Evolutionary conservation across 2,888 invertebrate species (phyloP), one percentile per base, ranked within the genome.

Genomic region (Rhogogaster chlorosoma): DNA sequence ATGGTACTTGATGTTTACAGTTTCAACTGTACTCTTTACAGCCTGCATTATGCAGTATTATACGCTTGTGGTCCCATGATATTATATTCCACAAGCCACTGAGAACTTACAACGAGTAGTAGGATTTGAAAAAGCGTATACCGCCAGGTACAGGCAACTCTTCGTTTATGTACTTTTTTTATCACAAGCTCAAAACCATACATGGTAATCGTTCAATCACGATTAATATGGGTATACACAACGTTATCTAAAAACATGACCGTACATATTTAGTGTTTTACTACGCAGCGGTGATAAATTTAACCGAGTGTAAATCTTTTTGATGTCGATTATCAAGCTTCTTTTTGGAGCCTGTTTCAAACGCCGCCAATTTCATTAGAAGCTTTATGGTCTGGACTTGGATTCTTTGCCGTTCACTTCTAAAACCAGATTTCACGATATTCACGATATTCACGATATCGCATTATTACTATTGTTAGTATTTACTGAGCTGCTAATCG

Each of bases 401-500:
- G 12, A 26, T 32, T 32, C 32, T 32, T 18, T 32, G 7, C 18
- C 67, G 7, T 29, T 29, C 26, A 67, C 32, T 10, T 15, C 29
- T 18, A 67, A 32, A 67, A 38, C 10, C 22, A 38, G 42, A 73
- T 38, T n/a, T 42, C 42, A 42, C 42, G 71, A 26, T n/a, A 36
- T 26, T 42, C 42, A 42, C 42, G 71, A 26, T n/a, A 36, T 26
- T 61, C 22, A 61, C 22, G 15, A 67, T 6, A 32, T 73, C n/a
- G n/a, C 32, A 70, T 22, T 26, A 77, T 32, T 49, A 45, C 29
- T 18, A 26, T 53, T 29, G 26, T 77, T 49, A 45, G 42, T 45
- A 77, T 77, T 49, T 49, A 53, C 49, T 77, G 77, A 73, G 26
- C 32, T n/a, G 49, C 49, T 77, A 29, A 32, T 53, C 26, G n/a